Conservation (phyloP, 2,797 vertebrate genomes). For the Oryzias dopingdopingensis region DNA sequence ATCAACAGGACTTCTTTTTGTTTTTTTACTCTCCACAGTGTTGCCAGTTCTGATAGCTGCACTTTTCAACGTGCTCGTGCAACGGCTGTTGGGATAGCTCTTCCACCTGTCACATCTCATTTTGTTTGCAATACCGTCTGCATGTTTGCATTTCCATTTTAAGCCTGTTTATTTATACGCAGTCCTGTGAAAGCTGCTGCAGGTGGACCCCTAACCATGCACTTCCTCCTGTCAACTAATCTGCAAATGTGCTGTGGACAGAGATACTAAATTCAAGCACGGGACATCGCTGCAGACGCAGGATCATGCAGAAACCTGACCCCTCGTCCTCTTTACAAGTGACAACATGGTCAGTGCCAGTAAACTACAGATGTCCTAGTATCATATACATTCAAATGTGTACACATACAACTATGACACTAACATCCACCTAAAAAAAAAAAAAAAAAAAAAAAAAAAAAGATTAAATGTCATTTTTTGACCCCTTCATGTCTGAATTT, state of each 20-base stretch:
- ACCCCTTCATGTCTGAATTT: too few species aligned
- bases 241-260: conserved; percentile 51
- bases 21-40: background rate
- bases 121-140: conserved; percentile 12
- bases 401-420: background rate
- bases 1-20: background rate
- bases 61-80: background rate
- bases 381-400: background rate
- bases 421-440: too few species aligned
- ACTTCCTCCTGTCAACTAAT: conserved; percentile 33
- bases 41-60: background rate
- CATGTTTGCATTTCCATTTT: conserved; percentile 33
- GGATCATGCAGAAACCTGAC: conserved; percentile 41
- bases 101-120: conserved; percentile 6
- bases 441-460: too few species aligned
- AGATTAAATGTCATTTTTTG: too few species aligned
- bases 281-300: background rate
- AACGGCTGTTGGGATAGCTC: background rate
- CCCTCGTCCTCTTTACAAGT: conserved; percentile 9
- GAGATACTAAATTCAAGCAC: conserved; percentile 30
- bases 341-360: conserved; percentile 4
- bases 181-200: conserved; percentile 37
- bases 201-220: conserved; percentile 38
- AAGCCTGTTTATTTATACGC: conserved; percentile 50
- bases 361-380: background rate